Conservation (phyloP, 2,888 invertebrate species). For the Nymphalis c-album region DNA sequence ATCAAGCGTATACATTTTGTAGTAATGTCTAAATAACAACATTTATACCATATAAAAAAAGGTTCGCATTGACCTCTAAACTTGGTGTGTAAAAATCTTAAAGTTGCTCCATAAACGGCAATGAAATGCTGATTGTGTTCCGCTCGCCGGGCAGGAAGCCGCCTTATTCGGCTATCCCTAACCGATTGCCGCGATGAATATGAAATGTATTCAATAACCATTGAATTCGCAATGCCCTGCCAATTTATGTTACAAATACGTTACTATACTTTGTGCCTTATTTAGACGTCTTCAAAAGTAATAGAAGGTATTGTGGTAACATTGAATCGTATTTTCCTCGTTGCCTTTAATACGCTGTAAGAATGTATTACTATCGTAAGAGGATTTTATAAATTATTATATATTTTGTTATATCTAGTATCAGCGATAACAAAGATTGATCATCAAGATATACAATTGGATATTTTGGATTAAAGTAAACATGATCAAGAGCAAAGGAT, state of each 20-base stretch:
- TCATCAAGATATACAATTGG: no score
- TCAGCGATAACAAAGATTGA: no score
- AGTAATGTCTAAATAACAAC: background rate
- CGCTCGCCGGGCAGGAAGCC: constrained; percentile 53
- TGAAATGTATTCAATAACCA: constrained; percentile 40
- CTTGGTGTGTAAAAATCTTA: constrained; percentile 15
- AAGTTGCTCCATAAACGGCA: constrained; percentile 46
- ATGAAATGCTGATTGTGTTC: constrained; percentile 60
- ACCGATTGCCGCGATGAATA: constrained; percentile 41
- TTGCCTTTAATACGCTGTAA: background rate
- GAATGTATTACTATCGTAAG: background rate
- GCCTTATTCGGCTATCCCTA: constrained; percentile 56
- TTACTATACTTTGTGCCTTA: constrained; percentile 16
- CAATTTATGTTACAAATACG: constrained; percentile 28
- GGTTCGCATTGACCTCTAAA: constrained; percentile 2
- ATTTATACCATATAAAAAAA: background rate
- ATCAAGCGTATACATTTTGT: background rate
- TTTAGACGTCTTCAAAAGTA: constrained; percentile 11
- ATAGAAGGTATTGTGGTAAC: background rate
- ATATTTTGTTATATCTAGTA: no score
- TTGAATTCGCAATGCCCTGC: constrained; percentile 25
- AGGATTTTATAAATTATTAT: background rate
- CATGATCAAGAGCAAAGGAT: no score
- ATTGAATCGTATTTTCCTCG: constrained; percentile 7
- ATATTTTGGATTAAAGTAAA: no score